Evolutionary conservation across 1,140 invertebrate species (phyloP).

Genomic region (Lutraria rhynchaena): DNA sequence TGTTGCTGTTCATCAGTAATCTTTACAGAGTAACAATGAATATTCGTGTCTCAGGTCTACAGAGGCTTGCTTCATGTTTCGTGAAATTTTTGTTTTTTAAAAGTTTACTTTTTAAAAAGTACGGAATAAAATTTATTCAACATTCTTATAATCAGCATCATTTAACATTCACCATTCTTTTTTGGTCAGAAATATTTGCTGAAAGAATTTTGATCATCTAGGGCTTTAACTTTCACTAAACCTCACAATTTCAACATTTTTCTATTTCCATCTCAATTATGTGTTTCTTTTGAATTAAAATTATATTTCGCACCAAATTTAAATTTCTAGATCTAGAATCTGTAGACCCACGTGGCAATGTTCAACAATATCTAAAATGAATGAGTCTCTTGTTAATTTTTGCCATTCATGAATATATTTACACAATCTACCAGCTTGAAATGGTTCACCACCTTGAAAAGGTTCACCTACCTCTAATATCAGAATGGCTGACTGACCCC

Average conservation of each 20-base stretch:
- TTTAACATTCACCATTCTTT: neutral
- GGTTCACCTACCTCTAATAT: too few relatives aligned
- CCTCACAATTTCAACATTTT: slow-evolving; percentile 8
- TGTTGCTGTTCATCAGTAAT: neutral
- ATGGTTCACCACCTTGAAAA: too few relatives aligned
- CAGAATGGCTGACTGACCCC: too few relatives aligned
- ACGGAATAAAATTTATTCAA: neutral
- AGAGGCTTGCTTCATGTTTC: neutral
- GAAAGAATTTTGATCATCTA: neutral
- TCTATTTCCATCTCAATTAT: slow-evolving; percentile 5
- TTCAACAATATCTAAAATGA: slow-evolving; percentile 14
- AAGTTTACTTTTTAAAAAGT: slow-evolving; percentile 20
- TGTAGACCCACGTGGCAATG: neutral
- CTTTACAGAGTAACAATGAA: neutral
- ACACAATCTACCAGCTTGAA: too few relatives aligned
- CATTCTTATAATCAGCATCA: neutral
- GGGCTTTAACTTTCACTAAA: neutral
- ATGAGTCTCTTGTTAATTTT: neutral
- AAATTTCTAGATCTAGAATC: neutral
- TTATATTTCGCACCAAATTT: neutral
- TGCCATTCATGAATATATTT: neutral
- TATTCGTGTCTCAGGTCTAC: neutral
- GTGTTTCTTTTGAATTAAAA: neutral
- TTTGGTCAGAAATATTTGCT: neutral
- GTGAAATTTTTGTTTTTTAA: neutral